These are phyloP conservation scores for Nasonia vitripennis DNA, from an alignment of 1,140 invertebrate genomes.

Conservation along the genomic window DNA sequence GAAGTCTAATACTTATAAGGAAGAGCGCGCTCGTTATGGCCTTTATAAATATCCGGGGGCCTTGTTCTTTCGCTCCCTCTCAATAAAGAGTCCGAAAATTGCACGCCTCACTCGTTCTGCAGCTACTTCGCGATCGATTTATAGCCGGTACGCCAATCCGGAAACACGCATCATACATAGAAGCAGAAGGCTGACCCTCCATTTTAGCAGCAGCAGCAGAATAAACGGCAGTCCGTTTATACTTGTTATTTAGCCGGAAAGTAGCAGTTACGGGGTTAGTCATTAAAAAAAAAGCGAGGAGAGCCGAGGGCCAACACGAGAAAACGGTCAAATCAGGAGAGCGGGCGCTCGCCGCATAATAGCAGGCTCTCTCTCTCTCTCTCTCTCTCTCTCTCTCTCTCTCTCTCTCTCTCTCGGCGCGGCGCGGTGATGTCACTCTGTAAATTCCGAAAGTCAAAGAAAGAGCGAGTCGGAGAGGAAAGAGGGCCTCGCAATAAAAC, in stretches of 20 bases:
- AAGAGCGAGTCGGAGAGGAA: too few species aligned
- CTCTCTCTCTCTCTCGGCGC: too few species aligned
- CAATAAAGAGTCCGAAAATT: constrained; percentile 32
- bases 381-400: too few species aligned
- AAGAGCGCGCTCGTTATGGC: neutral
- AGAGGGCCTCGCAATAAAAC: too few species aligned
- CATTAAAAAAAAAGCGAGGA: neutral
- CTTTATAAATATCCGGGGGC: constrained; percentile 40
- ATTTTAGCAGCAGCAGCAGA: neutral
- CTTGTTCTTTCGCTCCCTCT: constrained; percentile 7
- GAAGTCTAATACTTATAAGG: constrained; percentile 14
- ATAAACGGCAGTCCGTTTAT: too few species aligned
- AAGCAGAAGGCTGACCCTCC: neutral
- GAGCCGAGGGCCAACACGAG: too few species aligned
- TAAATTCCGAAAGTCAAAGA: too few species aligned
- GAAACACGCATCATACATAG: constrained; percentile 19
- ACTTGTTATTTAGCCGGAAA: constrained; percentile 14
- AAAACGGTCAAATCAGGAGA: too few species aligned
- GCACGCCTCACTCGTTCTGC: constrained; percentile 1
- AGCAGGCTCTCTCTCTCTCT: neutral
- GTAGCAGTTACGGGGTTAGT: neutral
- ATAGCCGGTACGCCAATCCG: constrained; percentile 28
- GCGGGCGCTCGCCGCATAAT: too few species aligned
- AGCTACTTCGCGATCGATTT: constrained; percentile 39
- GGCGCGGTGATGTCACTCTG: neutral